These are phyloP conservation scores for Napeogenes inachia DNA, from an alignment of 2,888 invertebrate genomes.

Conservation along the genomic window DNA sequence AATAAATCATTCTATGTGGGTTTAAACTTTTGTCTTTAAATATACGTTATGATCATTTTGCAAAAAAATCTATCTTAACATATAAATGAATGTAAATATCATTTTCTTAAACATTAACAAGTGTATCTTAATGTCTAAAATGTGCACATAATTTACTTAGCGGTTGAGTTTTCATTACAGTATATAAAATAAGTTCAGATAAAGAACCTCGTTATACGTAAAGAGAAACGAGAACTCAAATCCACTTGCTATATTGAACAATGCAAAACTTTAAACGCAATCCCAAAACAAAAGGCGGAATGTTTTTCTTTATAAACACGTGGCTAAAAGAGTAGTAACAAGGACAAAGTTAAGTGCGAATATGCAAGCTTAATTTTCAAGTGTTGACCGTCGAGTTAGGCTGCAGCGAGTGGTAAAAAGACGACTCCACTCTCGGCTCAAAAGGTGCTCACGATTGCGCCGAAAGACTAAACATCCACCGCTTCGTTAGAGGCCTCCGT, in stretches of 20 bases:
- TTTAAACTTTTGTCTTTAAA: too few relatives aligned
- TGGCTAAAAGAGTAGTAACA: constrained; percentile 44
- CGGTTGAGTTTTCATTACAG: too few relatives aligned
- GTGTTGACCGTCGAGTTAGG: constrained; percentile 52
- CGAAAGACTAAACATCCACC: constrained; percentile 65
- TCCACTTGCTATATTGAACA: constrained; percentile 4
- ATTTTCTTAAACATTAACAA: too few relatives aligned
- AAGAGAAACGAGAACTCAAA: background rate
- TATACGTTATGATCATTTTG: too few relatives aligned
- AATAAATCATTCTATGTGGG: too few relatives aligned
- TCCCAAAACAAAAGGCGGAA: constrained; percentile 24
- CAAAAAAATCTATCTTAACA: too few relatives aligned
- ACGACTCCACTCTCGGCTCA: constrained; percentile 45
- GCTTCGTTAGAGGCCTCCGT: constrained; percentile 64
- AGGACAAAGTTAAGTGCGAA: constrained; percentile 64
- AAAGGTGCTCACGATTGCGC: constrained; percentile 56
- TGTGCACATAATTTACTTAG: too few relatives aligned
- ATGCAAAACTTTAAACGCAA: constrained; percentile 15
- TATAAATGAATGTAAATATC: too few relatives aligned
- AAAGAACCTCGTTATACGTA: background rate
- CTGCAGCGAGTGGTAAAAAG: constrained; percentile 47
- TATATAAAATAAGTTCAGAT: background rate
- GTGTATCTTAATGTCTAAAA: too few relatives aligned
- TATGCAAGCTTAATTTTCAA: constrained; percentile 63
- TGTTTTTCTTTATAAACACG: constrained; percentile 35